Evolutionary conservation across 2,113 vertebrate genomes (phyloP).

Genomic region (Rafetus swinhoei): DNA sequence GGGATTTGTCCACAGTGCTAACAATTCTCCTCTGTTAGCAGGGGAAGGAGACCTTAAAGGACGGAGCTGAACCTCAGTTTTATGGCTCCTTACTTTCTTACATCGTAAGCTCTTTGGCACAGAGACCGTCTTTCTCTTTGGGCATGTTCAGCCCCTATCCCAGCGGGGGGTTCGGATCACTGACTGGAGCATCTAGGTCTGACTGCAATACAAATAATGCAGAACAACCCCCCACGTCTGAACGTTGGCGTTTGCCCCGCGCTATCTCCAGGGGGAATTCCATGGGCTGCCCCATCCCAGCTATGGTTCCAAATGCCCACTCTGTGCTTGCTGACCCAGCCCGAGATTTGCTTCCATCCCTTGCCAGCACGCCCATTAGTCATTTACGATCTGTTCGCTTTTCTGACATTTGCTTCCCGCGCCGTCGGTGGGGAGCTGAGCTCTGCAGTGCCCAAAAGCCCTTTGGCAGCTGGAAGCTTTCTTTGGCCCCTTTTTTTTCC

Average conservation of each 20-base stretch:
- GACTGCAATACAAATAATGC: background rate
- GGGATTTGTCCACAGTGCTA: background rate
- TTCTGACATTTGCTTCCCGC: background rate
- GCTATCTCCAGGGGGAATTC: background rate
- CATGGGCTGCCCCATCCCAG: background rate
- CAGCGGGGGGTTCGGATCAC: background rate
- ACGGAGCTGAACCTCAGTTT: background rate
- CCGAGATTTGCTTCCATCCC: background rate
- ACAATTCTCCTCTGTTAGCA: background rate
- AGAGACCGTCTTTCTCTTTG: background rate
- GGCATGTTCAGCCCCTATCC: background rate
- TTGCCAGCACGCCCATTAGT: conserved; percentile 25
- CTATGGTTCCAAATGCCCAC: background rate
- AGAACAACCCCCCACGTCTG: background rate
- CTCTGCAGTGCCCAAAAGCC: background rate
- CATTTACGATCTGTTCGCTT: conserved; percentile 20
- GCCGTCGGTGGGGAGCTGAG: background rate
- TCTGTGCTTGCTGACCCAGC: background rate
- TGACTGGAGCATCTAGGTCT: background rate
- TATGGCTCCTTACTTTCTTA: background rate
- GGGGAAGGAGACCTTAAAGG: background rate
- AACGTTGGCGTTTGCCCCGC: background rate
- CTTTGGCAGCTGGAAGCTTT: conserved; percentile 38
- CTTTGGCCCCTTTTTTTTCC: conserved; percentile 25
- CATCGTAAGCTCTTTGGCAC: background rate